Base-by-base conservation (phyloP, 2,113 vertebrate species). In the Stegostoma tigrinum region DNA sequence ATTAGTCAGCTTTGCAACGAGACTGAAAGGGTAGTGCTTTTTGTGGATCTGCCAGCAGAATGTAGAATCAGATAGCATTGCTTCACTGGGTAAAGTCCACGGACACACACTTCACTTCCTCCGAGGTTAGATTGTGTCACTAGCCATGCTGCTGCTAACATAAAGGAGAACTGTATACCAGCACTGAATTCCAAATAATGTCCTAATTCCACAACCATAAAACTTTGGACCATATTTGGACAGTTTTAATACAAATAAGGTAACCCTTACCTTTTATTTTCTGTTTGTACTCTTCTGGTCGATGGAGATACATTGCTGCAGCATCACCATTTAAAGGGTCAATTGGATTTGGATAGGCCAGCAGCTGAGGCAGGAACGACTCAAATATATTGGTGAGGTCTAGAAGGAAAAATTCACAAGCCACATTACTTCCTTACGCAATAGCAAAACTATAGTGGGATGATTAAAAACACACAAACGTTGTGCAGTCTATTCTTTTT, bases 301-400 rank as follows among this genome's bases (percentile, higher is more conserved):
- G 98, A 97, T 99, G 99, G 96, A 99, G 98, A 97, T 99, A 99
- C 99, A 99, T 99, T 97, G 99, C 99, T 96, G 99, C 99, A 80
- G 99, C 99, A 0, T 99, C 99, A 95, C 99, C 99, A 94, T 99
- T 99, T 96, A 99, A 98, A 96, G 99, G 99, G 96, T 99, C 99
- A 96, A 99, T 99, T 96, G 99, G 99, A 96, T 99, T 99, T 89
- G 99, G 99, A 96, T 99, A 99, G 24, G 99, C 98, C 98, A 99
- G 97, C 97, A 99, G 98, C 98, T 99, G 99, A 93, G 99, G 99
- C 98, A 99, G 98, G 98, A 99, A 99, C 97, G 99, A 99, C 97
- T 99, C 99, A 97, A 99, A 99, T 97, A 99, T 99, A 97, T 99
- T 99, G 98, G 99, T 99, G 97, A 99, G 98, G 98, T 99, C 99